phyloP scores from a whole-genome alignment of 2,888 invertebrate genomes.

The Tethea ocularis region DNA sequence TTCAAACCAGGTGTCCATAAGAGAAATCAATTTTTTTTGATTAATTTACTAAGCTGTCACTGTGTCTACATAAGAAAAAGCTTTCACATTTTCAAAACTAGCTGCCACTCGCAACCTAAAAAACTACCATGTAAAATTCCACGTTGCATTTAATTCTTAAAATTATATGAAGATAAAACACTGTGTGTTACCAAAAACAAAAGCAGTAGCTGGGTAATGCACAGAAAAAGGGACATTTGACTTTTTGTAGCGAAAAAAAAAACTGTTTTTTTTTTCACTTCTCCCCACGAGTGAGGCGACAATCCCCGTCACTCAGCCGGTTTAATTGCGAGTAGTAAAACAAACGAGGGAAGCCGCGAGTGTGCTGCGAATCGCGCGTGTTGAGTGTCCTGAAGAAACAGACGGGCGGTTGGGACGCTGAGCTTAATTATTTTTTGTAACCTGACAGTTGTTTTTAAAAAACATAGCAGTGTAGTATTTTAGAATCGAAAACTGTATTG shows the following conservation, averaged over 20 bases:
- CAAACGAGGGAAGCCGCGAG: slow-evolving; percentile 67
- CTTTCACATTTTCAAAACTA: no score
- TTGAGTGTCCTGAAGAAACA: slow-evolving; percentile 38
- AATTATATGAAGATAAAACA: background rate
- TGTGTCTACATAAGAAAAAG: no score
- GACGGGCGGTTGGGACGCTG: slow-evolving; percentile 40
- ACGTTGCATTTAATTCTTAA: background rate
- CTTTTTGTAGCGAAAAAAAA: slow-evolving; percentile 24
- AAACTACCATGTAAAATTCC: no score
- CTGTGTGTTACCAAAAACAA: background rate
- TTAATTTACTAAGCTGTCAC: no score
- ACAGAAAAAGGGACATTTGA: slow-evolving; percentile 22
- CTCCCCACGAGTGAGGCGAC: slow-evolving; percentile 58
- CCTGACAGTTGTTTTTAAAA: no score
- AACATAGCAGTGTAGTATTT: no score
- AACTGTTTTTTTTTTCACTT: slow-evolving; percentile 50
- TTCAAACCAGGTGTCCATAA: no score
- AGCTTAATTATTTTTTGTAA: no score
- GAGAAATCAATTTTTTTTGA: no score
- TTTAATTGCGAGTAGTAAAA: slow-evolving; percentile 81
- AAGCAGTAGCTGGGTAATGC: slow-evolving; percentile 34
- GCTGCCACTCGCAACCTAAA: no score
- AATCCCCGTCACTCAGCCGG: slow-evolving; percentile 80
- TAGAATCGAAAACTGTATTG: no score
- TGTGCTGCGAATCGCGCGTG: slow-evolving; percentile 46